Percentiles rank a stretch among this genome's conserved stretches.
Conservation (phyloP, 2,888 invertebrate genomes). For the Trichopoda pennipes region DNA sequence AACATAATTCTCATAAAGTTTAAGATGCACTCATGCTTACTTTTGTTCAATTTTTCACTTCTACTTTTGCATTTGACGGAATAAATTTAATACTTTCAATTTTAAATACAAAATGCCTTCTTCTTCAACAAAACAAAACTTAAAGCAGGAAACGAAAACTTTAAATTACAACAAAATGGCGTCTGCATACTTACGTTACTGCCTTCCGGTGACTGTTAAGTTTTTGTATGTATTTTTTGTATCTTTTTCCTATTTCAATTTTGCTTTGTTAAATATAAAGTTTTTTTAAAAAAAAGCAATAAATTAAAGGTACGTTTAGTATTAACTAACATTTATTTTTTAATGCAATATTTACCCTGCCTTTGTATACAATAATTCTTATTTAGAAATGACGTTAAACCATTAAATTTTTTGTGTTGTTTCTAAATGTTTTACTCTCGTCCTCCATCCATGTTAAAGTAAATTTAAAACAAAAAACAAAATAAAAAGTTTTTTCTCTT, state of each 20-base stretch:
- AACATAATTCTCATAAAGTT: too few relatives aligned
- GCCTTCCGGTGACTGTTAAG: constrained; percentile 63
- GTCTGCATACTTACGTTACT: constrained; percentile 65
- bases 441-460: neutral
- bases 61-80: neutral
- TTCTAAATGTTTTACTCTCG: constrained; percentile 20
- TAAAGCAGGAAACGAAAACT: constrained; percentile 15
- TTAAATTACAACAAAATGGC: constrained; percentile 65
- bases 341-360: constrained; percentile 2
- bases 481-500: neutral
- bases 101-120: neutral
- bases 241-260: constrained; percentile 11
- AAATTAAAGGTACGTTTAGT: constrained; percentile 10
- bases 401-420: constrained; percentile 18
- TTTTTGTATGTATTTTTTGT: neutral
- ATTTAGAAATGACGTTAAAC: constrained; percentile 36
- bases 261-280: constrained; percentile 27
- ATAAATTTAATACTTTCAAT: neutral
- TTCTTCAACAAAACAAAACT: neutral
- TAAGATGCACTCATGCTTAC: too few relatives aligned
- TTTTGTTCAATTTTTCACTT: too few relatives aligned
- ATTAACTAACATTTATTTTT: constrained; percentile 18
- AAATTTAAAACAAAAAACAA: neutral
- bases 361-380: constrained; percentile 25
- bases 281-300: constrained; percentile 4